phyloP scores from a whole-genome alignment of 2,797 vertebrate genomes.

The Ispidina picta region DNA sequence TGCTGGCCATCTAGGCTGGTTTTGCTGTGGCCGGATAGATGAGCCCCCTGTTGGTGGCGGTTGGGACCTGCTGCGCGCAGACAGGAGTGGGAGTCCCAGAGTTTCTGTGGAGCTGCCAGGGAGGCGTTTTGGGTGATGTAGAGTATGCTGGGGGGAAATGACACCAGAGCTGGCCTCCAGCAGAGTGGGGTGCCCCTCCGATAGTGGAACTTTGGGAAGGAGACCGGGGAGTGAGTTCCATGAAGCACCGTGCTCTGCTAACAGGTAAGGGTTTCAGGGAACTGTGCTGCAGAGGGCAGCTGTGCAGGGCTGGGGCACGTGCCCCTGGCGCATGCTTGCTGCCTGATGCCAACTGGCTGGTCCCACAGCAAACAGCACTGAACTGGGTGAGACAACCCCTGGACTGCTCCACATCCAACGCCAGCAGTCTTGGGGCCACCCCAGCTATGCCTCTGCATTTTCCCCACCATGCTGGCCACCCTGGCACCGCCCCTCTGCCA shows the following conservation, averaged over 20 bases:
- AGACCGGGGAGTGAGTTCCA: accelerated
- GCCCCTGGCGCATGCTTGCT: background rate
- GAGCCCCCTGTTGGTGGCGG: background rate
- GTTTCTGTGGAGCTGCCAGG: accelerated
- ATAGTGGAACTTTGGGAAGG: accelerated
- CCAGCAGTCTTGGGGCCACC: background rate
- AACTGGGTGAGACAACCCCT: background rate
- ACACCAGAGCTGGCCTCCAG: background rate
- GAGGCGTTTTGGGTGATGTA: background rate
- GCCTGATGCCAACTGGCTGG: background rate
- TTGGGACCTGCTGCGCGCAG: background rate
- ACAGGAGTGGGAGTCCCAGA: background rate
- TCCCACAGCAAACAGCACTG: background rate
- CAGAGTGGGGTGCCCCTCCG: background rate
- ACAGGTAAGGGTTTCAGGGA: background rate
- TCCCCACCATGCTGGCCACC: accelerated
- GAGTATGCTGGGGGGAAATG: accelerated
- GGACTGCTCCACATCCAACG: accelerated
- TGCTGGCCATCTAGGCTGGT: background rate
- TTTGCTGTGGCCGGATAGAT: accelerated
- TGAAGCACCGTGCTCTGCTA: accelerated
- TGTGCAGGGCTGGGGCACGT: background rate
- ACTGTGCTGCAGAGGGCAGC: accelerated
- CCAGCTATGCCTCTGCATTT: background rate
- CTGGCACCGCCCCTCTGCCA: accelerated